A percentile compares a stretch with the other conserved stretches of the same genome.
phyloP scores from a whole-genome alignment of 2,888 invertebrate species.

The Lasioglossum leucozonium region DNA sequence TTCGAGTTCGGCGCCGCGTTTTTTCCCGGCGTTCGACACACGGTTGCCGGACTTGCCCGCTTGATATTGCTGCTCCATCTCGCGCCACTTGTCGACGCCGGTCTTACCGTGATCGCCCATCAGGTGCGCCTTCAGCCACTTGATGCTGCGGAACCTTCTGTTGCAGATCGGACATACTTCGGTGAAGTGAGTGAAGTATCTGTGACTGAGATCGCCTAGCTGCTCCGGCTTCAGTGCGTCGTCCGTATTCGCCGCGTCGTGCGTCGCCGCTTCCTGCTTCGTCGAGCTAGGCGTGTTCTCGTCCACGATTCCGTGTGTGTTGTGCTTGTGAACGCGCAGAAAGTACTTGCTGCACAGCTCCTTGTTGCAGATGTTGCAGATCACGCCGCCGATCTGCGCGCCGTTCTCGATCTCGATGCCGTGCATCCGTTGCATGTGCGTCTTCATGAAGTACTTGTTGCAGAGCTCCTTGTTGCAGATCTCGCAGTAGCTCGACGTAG shows the following conservation, averaged over 20 bases:
- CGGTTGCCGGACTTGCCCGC: conserved; percentile 83
- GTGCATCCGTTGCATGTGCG: conserved; percentile 99
- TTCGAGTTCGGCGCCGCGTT: conserved; percentile 84
- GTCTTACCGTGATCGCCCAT: conserved; percentile 93
- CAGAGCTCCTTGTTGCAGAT: conserved; percentile 99
- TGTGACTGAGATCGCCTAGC: conserved; percentile 87
- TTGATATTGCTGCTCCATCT: conserved; percentile 86
- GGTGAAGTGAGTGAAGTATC: conserved; percentile 89
- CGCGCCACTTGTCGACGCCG: conserved; percentile 88
- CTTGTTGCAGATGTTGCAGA: conserved; percentile 99
- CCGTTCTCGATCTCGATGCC: conserved; percentile 97
- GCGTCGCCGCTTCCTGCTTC: conserved; percentile 78
- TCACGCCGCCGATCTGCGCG: conserved; percentile 96
- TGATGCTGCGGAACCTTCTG: conserved; percentile 93
- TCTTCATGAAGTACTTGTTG: conserved; percentile 99
- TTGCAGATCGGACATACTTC: conserved; percentile 94
- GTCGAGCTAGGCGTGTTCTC: conserved; percentile 87
- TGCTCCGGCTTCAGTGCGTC: conserved; percentile 86
- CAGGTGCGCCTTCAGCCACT: conserved; percentile 95
- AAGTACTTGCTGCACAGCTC: conserved; percentile 99
- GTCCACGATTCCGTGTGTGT: conserved; percentile 98
- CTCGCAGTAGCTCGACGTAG: conserved; percentile 96
- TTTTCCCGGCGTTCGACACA: conserved; percentile 73
- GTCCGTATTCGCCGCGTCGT: conserved; percentile 76
- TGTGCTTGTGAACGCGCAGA: conserved; percentile 98